Evolutionary conservation across 2,888 invertebrate species (phyloP).

Genomic region (Celastrina argiolus): DNA sequence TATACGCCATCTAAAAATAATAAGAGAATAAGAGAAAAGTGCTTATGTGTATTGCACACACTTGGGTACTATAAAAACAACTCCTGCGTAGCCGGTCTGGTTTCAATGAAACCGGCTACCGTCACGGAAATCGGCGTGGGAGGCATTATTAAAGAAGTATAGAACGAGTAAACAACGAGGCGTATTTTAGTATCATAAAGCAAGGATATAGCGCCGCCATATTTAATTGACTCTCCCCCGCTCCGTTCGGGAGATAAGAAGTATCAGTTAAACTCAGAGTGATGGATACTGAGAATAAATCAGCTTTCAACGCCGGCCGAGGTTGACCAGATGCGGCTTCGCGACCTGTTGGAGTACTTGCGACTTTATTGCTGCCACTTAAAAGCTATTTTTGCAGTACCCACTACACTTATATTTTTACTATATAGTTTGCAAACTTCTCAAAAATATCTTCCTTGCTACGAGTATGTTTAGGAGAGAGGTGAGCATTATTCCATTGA

Average conservation of each 20-base stretch:
- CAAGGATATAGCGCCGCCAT: not conserved
- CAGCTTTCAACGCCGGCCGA: slow-evolving; percentile 58
- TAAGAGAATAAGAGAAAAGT: too few relatives aligned
- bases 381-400: not conserved
- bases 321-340: slow-evolving; percentile 48
- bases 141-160: too few relatives aligned
- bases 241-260: slow-evolving; percentile 47
- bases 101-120: too few relatives aligned
- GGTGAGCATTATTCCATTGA: too few relatives aligned
- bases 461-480: too few relatives aligned
- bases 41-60: too few relatives aligned
- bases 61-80: too few relatives aligned
- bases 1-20: too few relatives aligned
- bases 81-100: too few relatives aligned
- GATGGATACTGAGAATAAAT: slow-evolving; percentile 73
- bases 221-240: slow-evolving; percentile 19
- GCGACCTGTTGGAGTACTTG: slow-evolving; percentile 47
- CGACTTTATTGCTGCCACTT: slow-evolving; percentile 30
- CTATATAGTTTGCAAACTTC: not conserved
- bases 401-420: not conserved
- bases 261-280: slow-evolving; percentile 60
- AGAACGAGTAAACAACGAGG: too few relatives aligned
- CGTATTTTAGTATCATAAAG: slow-evolving; percentile 17
- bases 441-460: too few relatives aligned
- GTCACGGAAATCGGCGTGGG: too few relatives aligned